Percentiles rank a stretch among this genome's conserved stretches.
phyloP scores from a whole-genome alignment of 2,888 invertebrate genomes.

The Nipponacmea schrenckii region DNA sequence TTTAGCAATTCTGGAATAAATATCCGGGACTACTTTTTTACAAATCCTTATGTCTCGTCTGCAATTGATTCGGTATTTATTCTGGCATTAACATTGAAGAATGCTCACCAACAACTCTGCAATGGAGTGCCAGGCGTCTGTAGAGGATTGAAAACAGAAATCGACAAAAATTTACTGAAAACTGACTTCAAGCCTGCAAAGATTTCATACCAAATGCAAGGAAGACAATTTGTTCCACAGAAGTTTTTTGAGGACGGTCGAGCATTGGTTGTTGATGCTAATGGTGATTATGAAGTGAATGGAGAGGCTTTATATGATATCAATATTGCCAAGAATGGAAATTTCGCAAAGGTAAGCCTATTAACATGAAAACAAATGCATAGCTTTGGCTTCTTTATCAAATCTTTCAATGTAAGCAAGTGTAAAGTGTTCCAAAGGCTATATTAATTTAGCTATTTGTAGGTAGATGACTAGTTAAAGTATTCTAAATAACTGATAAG shows the following conservation, averaged over 20 bases:
- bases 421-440: too few species aligned
- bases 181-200: neutral
- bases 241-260: slow-evolving; percentile 10
- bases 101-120: slow-evolving; percentile 7
- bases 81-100: slow-evolving; percentile 26
- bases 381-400: too few species aligned
- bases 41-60: slow-evolving; percentile 12
- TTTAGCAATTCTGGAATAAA: too few species aligned
- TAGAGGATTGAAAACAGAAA: neutral
- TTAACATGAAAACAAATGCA: too few species aligned
- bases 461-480: too few species aligned
- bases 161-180: slow-evolving; percentile 10
- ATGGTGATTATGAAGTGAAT: slow-evolving; percentile 18
- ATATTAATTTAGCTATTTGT: too few species aligned
- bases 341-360: slow-evolving; percentile 13
- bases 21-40: too few species aligned
- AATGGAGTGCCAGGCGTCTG: slow-evolving; percentile 9
- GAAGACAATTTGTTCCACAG: neutral
- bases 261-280: slow-evolving; percentile 5
- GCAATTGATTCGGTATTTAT: slow-evolving; percentile 32
- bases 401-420: too few species aligned
- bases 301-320: slow-evolving; percentile 20
- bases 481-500: too few species aligned
- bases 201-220: neutral
- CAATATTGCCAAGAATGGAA: slow-evolving; percentile 8